Evolutionary conservation across 1,140 invertebrate genomes (phyloP), one percentile per base, ranked within the genome.

Genomic region (Papilio polytes): DNA sequence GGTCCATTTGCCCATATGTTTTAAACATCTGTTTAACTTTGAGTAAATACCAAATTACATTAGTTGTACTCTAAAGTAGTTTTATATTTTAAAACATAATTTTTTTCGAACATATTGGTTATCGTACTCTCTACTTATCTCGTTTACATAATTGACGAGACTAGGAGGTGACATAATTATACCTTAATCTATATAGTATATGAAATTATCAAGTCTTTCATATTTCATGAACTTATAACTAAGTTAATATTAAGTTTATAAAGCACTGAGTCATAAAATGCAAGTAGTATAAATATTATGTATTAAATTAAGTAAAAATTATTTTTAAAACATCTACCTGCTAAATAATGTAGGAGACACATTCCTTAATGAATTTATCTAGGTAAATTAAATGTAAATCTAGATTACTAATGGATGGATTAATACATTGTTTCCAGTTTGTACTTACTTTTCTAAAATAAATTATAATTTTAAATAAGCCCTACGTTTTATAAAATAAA

Each of bases 361-460:
- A 59, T 10, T 20, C n/a, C 56, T 22, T 22, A 59, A 18, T 56
- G 20, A 18, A 56, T 13, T 59, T 59, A 59, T 13, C 20, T 59
- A 20, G n/a, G 51, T 53, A 53, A 53, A n/a, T 12, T 63, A 70
- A 26, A 26, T 26, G 26, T 1, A 26, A 26, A 26, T 70, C 56
- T 59, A 59, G 46, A 48, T 63, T 70, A 15, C 63, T 70, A 76
- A 51, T 76, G 74, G 74, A 76, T 15, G 74, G 74, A 76, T 76
- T 76, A 70, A 66, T 36, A 48, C 18, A 76, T 51, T 76, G 41
- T 20, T 46, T 18, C 20, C 36, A 76, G 22, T 48, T 76, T 76
- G 74, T 76, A 76, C 74, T 22, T 63, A 74, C 73, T 76, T 76
- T 7, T 48, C 41, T 76, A 76, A 48, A 76, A 76, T 76, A 76